Conservation (phyloP, 2,797 vertebrate genomes). For the Microctenopoma stevenorrisi region DNA sequence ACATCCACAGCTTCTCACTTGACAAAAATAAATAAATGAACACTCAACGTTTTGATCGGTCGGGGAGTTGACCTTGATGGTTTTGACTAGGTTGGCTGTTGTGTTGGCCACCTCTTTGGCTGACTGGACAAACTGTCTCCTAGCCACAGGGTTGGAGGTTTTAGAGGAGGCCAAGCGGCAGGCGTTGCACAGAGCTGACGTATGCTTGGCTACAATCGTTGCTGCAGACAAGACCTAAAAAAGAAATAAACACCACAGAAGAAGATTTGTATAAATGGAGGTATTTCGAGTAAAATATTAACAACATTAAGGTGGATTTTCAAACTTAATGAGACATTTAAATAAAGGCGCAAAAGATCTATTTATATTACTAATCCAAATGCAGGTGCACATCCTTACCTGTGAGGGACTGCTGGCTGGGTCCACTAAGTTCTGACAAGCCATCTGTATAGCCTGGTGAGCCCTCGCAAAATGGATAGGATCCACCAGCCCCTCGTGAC, state of each 20-base stretch:
- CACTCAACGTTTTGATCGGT: constrained; percentile 80
- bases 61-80: constrained; percentile 92
- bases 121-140: constrained; percentile 98
- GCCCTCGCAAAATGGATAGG: constrained; percentile 97
- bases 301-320: constrained; percentile 13
- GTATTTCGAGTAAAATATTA: not conserved
- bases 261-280: constrained; percentile 12
- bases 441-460: constrained; percentile 99
- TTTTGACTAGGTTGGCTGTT: constrained; percentile 98
- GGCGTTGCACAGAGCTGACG: constrained; percentile 96
- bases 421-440: constrained; percentile 97
- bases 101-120: constrained; percentile 99
- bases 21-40: constrained; percentile 52
- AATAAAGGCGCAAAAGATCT: constrained; percentile 37
- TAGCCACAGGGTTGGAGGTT: constrained; percentile 95
- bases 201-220: constrained; percentile 98
- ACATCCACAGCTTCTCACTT: constrained; percentile 37
- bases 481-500: constrained; percentile 97
- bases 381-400: constrained; percentile 77
- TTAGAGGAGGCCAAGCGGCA: constrained; percentile 97
- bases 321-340: constrained; percentile 33
- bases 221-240: constrained; percentile 94
- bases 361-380: not conserved
- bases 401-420: constrained; percentile 96
- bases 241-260: constrained; percentile 26